Conservation (phyloP, 2,888 invertebrate genomes). For the Magallana nippona region DNA sequence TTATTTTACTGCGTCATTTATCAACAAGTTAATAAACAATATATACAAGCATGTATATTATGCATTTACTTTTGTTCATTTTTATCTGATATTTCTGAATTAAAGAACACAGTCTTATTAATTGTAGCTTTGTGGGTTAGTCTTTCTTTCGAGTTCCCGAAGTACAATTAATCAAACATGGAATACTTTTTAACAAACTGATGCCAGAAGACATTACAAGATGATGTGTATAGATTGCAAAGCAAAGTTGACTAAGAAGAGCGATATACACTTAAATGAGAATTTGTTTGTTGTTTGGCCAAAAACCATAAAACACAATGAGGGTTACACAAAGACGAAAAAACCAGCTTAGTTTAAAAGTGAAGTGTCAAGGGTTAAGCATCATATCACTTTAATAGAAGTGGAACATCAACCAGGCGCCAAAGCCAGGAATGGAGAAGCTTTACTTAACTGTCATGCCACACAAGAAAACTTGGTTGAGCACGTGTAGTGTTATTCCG, state of each 20-base stretch:
- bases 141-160: background rate
- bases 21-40: no score
- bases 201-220: background rate
- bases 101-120: no score
- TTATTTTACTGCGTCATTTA: no score
- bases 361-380: conserved; percentile 33
- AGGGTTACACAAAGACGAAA: conserved; percentile 19
- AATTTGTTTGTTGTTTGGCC: conserved; percentile 33
- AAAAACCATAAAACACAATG: conserved; percentile 35
- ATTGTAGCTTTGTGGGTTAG: no score
- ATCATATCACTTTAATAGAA: conserved; percentile 27
- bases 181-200: background rate
- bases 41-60: no score
- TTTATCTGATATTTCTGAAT: no score
- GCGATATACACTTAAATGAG: conserved; percentile 28
- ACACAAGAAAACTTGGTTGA: conserved; percentile 36
- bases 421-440: background rate
- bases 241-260: conserved; percentile 1
- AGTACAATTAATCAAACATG: background rate
- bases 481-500: conserved; percentile 50
- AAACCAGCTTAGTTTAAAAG: background rate
- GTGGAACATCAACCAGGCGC: conserved; percentile 30
- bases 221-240: conserved; percentile 20
- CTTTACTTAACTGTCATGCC: conserved; percentile 33
- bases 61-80: no score